Conservation (phyloP, 2,113 vertebrate genomes). For the Chaetura pelagica region DNA sequence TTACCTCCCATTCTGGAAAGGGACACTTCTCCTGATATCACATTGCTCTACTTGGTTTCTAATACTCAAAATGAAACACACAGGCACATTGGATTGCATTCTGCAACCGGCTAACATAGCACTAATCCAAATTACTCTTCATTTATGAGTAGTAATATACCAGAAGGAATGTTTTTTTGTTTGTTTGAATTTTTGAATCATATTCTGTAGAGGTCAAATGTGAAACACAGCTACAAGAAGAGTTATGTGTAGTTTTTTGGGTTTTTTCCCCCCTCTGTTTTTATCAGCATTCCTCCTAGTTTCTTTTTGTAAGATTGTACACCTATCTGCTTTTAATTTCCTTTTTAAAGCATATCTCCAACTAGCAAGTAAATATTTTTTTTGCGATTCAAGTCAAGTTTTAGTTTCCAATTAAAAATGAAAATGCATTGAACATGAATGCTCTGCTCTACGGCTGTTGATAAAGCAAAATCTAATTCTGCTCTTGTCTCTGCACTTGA, state of each 20-base stretch:
- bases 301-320: background rate
- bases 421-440: background rate
- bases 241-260: background rate
- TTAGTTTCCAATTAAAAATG: background rate
- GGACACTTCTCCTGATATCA: background rate
- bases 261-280: background rate
- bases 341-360: background rate
- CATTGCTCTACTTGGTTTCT: background rate
- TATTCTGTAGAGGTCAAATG: conserved; percentile 13
- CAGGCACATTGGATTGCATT: background rate
- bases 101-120: background rate
- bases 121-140: background rate
- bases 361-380: background rate
- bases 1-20: background rate
- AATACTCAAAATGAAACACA: background rate
- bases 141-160: background rate
- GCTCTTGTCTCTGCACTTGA: background rate
- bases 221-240: background rate
- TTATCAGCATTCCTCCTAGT: background rate
- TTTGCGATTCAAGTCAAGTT: background rate
- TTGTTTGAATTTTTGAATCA: conserved; percentile 37
- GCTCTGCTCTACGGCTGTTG: background rate
- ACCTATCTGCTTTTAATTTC: conserved; percentile 20
- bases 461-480: conserved; percentile 25
- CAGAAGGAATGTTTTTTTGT: background rate